Base-by-base conservation (phyloP, 2,888 invertebrate species). In the Euclidia mi region DNA sequence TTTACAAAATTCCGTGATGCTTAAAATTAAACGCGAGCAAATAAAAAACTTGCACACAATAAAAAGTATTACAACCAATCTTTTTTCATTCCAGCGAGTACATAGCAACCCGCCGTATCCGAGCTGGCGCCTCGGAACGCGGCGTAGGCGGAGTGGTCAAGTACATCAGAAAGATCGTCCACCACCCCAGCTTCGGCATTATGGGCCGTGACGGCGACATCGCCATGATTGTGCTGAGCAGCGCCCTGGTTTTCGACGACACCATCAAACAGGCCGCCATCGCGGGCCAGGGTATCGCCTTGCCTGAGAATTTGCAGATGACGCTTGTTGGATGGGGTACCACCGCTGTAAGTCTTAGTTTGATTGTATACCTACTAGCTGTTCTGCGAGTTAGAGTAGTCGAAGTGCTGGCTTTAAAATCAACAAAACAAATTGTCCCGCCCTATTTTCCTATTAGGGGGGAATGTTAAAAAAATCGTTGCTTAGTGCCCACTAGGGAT, bases 291-390 rank as follows among this genome's bases (percentile, higher is more conserved):
- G 71, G 71, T 0, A 43, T 58, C 2, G 1, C 31, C 0, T 18
- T 81, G 9, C 71, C 75, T 1, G 32, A 49, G n/a, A 49, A 52
- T 40, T 18, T 70, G 2, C 14, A 1, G 0, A 44, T 78, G 1
- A 44, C 20, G 0, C 51, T 72, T 4, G 68, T 61, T 1, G 60
- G 69, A 1, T 80, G 79, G 79, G 79, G 79, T 1, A 56, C 72
- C 2, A 74, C 76, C 1, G 20, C 68, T 29, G 78, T 79, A 37
- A 77, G 76, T 72, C 6, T 43, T 18, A n/a, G n/a, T n/a, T n/a
- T n/a, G n/a, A n/a, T n/a, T n/a, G n/a, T n/a, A n/a, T n/a, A n/a
- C n/a, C n/a, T n/a, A n/a, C n/a, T n/a, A n/a, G n/a, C n/a, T n/a
- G n/a, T n/a, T n/a, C n/a, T n/a, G n/a, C n/a, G n/a, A n/a, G n/a